A percentile compares a stretch with the other conserved stretches of the same genome.
These are phyloP conservation scores for Hydrophis major DNA, from an alignment of 2,797 vertebrate genomes.

Conservation along the genomic window DNA sequence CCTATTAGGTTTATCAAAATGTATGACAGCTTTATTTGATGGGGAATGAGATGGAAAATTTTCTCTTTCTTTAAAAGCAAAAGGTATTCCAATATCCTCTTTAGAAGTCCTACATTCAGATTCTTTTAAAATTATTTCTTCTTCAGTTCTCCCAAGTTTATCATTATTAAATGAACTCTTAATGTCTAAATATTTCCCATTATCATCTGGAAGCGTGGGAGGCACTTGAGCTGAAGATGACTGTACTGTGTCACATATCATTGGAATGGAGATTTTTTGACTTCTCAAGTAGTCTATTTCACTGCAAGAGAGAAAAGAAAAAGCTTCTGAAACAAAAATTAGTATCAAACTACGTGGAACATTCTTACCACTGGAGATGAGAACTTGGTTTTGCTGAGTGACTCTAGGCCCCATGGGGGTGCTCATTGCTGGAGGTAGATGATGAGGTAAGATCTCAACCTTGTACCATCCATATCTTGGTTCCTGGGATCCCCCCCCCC, in stretches of 20 bases:
- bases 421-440: background rate
- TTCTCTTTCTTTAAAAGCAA: conserved; percentile 72
- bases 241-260: conserved; percentile 70
- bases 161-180: conserved; percentile 64
- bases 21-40: conserved; percentile 73
- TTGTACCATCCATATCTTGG: background rate
- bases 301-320: conserved; percentile 69
- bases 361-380: background rate
- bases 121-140: conserved; percentile 59
- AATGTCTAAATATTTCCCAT: conserved; percentile 83
- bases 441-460: background rate
- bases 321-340: conserved; percentile 1
- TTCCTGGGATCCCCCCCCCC: background rate
- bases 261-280: conserved; percentile 73
- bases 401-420: background rate
- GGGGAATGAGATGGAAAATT: conserved; percentile 63
- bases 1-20: conserved; percentile 96
- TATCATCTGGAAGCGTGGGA: conserved; percentile 78
- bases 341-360: background rate
- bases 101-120: conserved; percentile 62
- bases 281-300: conserved; percentile 90
- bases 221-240: conserved; percentile 70
- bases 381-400: background rate
- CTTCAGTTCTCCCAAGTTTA: conserved; percentile 64
- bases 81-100: conserved; percentile 62